Percentiles rank a stretch among this genome's conserved stretches.
Conservation (phyloP, 2,888 invertebrate genomes). For the Tetanocera ferruginea region DNA sequence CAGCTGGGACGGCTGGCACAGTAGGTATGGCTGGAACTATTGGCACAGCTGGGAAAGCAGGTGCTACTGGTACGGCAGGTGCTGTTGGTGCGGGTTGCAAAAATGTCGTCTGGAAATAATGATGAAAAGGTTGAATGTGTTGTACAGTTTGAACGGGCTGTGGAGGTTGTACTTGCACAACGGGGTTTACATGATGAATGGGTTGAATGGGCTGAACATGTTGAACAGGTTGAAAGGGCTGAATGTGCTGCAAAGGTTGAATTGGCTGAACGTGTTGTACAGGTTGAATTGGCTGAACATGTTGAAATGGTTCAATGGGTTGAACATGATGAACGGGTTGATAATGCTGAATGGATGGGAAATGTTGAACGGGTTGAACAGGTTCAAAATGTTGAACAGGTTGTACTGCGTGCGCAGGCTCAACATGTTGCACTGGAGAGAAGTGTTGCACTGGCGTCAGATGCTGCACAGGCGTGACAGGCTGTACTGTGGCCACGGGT, state of each 20-base stretch:
- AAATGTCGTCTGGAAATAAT: slow-evolving; percentile 52
- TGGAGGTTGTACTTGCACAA: slow-evolving; percentile 50
- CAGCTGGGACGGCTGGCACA: slow-evolving; percentile 36
- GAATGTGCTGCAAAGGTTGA: slow-evolving; percentile 23
- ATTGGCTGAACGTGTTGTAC: slow-evolving; percentile 23
- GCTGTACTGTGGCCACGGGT: slow-evolving; percentile 30
- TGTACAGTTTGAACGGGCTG: slow-evolving; percentile 45
- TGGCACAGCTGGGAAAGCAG: slow-evolving; percentile 39
- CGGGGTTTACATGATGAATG: slow-evolving; percentile 47
- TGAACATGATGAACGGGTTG: slow-evolving; percentile 38
- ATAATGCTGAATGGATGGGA: slow-evolving; percentile 39
- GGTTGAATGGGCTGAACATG: slow-evolving; percentile 44
- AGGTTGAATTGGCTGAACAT: slow-evolving; percentile 30
- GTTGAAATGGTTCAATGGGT: slow-evolving; percentile 13
- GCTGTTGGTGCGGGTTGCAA: slow-evolving; percentile 39
- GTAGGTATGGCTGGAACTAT: slow-evolving; percentile 40
- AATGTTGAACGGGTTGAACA: slow-evolving; percentile 39
- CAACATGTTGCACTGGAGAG: slow-evolving; percentile 47
- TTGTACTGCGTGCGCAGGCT: slow-evolving; percentile 39
- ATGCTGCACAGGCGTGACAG: slow-evolving; percentile 30
- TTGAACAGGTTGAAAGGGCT: slow-evolving; percentile 25
- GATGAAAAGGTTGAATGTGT: slow-evolving; percentile 46
- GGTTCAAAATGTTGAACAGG: slow-evolving; percentile 35
- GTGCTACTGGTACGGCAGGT: slow-evolving; percentile 45
- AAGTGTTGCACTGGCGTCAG: slow-evolving; percentile 52